Percentiles rank a stretch among this genome's conserved stretches.
phyloP scores from a whole-genome alignment of 1,140 invertebrate genomes.

The Pseudobourletiella spinata region DNA sequence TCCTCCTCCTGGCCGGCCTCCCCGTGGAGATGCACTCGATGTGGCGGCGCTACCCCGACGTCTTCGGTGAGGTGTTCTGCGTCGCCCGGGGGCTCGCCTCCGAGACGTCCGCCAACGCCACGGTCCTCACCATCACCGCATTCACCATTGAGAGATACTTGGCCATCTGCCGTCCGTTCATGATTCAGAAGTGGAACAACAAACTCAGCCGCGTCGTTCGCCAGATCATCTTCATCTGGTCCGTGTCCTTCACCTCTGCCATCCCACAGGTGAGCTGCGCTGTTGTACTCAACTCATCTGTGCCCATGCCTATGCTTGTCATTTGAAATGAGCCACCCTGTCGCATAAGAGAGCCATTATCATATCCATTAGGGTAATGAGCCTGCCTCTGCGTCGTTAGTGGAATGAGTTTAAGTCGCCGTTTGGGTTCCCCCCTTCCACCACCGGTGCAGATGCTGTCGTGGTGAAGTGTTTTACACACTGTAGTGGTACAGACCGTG shows the following conservation, averaged over 20 bases:
- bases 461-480: too few relatives aligned
- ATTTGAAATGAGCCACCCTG: background rate
- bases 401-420: too few relatives aligned
- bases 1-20: constrained; percentile 30
- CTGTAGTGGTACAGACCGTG: too few relatives aligned
- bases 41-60: constrained; percentile 37
- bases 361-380: too few relatives aligned
- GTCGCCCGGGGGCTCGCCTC: constrained; percentile 46
- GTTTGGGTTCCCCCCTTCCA: too few relatives aligned
- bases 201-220: constrained; percentile 45
- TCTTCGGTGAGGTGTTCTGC: constrained; percentile 50
- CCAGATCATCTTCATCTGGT: constrained; percentile 47
- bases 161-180: constrained; percentile 51
- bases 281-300: background rate
- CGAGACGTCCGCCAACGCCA: constrained; percentile 50
- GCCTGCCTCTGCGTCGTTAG: too few relatives aligned
- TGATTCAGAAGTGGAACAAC: constrained; percentile 46
- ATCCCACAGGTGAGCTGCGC: constrained; percentile 43
- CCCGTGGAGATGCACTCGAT: constrained; percentile 32
- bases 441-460: too few relatives aligned
- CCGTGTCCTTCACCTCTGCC: constrained; percentile 43
- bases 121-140: constrained; percentile 79
- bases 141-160: constrained; percentile 69
- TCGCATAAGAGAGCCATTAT: too few relatives aligned
- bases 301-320: background rate